Conservation (phyloP, 2,113 vertebrate species). For the Montifringilla adamsi region DNA sequence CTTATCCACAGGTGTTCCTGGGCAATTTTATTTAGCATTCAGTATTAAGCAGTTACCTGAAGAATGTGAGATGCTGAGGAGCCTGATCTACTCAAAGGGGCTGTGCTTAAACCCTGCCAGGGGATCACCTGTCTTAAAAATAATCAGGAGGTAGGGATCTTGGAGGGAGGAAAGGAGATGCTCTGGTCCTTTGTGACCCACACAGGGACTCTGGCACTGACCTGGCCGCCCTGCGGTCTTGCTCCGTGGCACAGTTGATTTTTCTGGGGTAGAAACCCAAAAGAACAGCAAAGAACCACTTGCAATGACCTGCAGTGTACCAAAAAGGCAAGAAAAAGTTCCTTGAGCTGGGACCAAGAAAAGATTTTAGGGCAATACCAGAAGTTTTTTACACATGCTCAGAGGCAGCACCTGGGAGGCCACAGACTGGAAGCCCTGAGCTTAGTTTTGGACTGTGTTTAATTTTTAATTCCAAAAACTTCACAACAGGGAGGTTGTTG, state of each 20-base stretch:
- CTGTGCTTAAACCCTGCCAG: neutral
- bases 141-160: neutral
- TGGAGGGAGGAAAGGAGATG: neutral
- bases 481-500: too few species aligned
- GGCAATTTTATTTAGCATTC: neutral
- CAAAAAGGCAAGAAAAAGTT: neutral
- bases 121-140: neutral
- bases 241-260: neutral
- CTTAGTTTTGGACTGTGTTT: neutral
- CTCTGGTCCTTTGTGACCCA: neutral
- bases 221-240: neutral
- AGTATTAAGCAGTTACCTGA: neutral
- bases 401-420: neutral
- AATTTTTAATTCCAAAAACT: neutral
- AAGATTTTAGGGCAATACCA: neutral
- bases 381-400: neutral
- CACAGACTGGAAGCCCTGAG: neutral
- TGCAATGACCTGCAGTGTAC: neutral
- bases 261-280: neutral
- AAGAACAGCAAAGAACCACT: neutral
- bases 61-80: neutral
- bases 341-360: neutral
- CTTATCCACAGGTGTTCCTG: neutral
- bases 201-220: neutral
- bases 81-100: fast-evolving